Evolutionary conservation across 2,113 vertebrate genomes (phyloP).

Genomic region (Chionomys nivalis): DNA sequence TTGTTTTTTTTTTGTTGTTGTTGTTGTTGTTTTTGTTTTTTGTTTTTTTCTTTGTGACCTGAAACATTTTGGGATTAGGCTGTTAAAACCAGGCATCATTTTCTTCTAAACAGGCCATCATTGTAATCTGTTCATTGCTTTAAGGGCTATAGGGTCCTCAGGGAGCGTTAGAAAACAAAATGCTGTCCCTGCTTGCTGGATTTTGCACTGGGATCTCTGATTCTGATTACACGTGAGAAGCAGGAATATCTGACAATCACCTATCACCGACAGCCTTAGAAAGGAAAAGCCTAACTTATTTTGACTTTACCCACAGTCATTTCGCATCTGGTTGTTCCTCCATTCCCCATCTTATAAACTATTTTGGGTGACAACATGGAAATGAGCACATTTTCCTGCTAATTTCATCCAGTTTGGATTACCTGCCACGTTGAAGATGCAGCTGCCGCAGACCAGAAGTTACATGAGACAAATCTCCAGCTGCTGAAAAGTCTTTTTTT

Average conservation of each 20-base stretch:
- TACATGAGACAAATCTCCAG: neutral
- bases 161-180: conserved; percentile 48
- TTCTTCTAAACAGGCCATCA: conserved; percentile 51
- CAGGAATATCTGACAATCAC: conserved; percentile 24
- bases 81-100: conserved; percentile 60
- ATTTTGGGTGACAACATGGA: conserved; percentile 64
- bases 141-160: conserved; percentile 40
- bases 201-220: conserved; percentile 61
- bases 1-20: neutral
- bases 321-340: conserved; percentile 45
- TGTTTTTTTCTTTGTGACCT: conserved; percentile 15
- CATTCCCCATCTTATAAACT: neutral
- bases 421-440: conserved; percentile 63
- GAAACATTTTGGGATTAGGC: conserved; percentile 63
- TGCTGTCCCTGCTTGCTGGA: conserved; percentile 11
- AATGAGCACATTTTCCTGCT: conserved; percentile 67
- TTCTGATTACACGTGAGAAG: conserved; percentile 29
- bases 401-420: conserved; percentile 67
- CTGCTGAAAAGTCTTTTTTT: neutral
- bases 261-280: conserved; percentile 51
- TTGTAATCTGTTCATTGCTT: conserved; percentile 65
- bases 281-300: conserved; percentile 41
- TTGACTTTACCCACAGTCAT: conserved; percentile 54
- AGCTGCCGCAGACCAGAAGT: conserved; percentile 59
- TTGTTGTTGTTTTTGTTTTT: too few relatives aligned